Conservation (phyloP, 2,888 invertebrate genomes). For the Heliconius ismenius region DNA sequence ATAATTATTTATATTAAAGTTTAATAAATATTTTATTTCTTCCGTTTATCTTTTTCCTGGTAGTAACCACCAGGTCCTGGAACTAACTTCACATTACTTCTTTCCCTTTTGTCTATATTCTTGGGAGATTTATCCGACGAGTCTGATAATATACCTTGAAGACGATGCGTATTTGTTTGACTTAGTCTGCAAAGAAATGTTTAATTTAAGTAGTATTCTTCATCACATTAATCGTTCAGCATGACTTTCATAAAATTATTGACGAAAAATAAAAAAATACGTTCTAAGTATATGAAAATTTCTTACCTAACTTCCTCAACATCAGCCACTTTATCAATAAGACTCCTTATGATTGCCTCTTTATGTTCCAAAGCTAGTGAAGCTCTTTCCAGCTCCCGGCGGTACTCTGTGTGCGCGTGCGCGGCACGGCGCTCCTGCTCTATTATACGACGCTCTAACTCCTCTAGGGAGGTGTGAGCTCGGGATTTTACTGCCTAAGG, state of each 20-base stretch:
- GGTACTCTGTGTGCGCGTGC: conserved; percentile 59
- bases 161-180: conserved; percentile 69
- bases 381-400: conserved; percentile 67
- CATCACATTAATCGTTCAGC: no score
- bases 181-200: conserved; percentile 57
- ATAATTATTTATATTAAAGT: not conserved
- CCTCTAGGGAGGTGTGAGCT: conserved; percentile 74
- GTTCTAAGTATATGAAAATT: no score
- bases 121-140: conserved; percentile 55
- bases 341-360: conserved; percentile 70
- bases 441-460: conserved; percentile 74
- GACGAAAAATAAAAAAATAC: no score
- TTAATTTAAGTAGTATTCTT: not conserved
- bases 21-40: conserved; percentile 44
- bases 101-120: conserved; percentile 47
- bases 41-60: conserved; percentile 60
- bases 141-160: conserved; percentile 71
- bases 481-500: conserved; percentile 70
- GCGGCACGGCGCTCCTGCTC: conserved; percentile 70
- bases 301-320: conserved; percentile 71
- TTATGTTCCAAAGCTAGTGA: conserved; percentile 67
- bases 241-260: no score
- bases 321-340: conserved; percentile 76
- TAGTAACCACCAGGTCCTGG: conserved; percentile 67
- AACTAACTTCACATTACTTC: conserved; percentile 54